These are phyloP conservation scores for Diadromus collaris DNA, from an alignment of 2,888 invertebrate genomes.

Conservation along the genomic window DNA sequence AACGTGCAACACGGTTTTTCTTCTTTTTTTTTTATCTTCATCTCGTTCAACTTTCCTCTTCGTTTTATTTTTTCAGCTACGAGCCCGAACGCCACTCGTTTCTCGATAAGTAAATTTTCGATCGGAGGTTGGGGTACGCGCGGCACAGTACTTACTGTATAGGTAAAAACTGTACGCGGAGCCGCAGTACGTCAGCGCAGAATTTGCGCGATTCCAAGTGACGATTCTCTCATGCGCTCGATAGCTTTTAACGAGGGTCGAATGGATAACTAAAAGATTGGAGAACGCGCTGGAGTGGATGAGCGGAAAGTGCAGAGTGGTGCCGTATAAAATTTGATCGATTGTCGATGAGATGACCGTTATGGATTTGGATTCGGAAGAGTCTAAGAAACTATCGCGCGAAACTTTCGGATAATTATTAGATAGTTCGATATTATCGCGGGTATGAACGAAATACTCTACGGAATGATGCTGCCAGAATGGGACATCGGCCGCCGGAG, in stretches of 20 bases:
- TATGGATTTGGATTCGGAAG: not conserved
- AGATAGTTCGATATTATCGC: conserved; percentile 68
- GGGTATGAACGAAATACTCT: conserved; percentile 61
- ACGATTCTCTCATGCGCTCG: conserved; percentile 52
- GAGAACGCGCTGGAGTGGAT: not conserved
- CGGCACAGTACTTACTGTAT: conserved; percentile 1
- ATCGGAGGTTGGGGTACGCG: conserved; percentile 31
- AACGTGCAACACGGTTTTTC: conserved; percentile 31
- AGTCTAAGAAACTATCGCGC: conserved; percentile 5
- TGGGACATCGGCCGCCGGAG: conserved; percentile 45
- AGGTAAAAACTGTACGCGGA: not conserved
- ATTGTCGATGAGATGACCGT: too few species aligned
- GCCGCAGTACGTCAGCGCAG: not conserved
- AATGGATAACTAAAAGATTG: conserved; percentile 33
- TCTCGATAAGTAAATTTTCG: conserved; percentile 56
- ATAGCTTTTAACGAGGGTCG: conserved; percentile 56
- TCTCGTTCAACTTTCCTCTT: conserved; percentile 47
- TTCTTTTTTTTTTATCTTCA: conserved; percentile 49
- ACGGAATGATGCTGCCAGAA: conserved; percentile 44
- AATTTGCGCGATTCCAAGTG: conserved; percentile 34
- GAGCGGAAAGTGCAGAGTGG: not conserved
- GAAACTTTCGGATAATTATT: conserved; percentile 68
- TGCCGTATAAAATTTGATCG: too few species aligned
- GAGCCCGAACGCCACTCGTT: conserved; percentile 31
- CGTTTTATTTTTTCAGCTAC: conserved; percentile 47